Evolutionary conservation across 2,113 vertebrate genomes (phyloP).

Genomic region (Eolophus roseicapilla): DNA sequence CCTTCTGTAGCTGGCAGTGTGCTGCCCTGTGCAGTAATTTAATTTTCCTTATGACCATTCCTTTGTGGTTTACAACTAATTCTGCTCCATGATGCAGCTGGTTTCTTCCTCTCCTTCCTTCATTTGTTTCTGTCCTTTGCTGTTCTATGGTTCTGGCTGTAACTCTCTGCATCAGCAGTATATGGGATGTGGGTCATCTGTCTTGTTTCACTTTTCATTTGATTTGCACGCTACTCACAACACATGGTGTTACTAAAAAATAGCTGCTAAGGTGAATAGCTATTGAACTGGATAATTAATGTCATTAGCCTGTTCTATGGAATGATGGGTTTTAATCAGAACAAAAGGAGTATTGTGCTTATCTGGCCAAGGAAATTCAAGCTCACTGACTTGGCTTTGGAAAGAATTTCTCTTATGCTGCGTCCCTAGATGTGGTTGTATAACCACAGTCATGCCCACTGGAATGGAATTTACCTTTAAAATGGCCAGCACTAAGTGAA

Average conservation of each 20-base stretch:
- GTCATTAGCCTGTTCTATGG: background rate
- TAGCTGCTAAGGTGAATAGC: background rate
- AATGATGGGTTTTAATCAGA: background rate
- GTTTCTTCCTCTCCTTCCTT: background rate
- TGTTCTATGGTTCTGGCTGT: background rate
- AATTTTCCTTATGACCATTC: background rate
- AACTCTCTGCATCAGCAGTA: background rate
- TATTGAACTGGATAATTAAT: background rate
- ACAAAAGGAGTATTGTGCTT: background rate
- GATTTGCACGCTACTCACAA: background rate
- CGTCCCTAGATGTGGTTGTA: background rate
- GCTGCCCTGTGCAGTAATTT: background rate
- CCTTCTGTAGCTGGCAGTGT: background rate
- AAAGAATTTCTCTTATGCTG: background rate
- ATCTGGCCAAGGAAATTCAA: background rate
- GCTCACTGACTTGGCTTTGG: background rate
- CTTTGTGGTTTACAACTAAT: background rate
- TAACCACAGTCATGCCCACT: background rate
- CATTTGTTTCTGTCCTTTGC: background rate
- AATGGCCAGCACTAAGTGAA: background rate
- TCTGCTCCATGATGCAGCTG: background rate
- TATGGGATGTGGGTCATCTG: background rate
- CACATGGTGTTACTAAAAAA: background rate
- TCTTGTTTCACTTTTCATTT: background rate
- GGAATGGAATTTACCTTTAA: background rate